Evolutionary conservation across 2,113 vertebrate species (phyloP), one percentile per base, ranked within the genome.

Genomic region (Gambusia holbrooki): DNA sequence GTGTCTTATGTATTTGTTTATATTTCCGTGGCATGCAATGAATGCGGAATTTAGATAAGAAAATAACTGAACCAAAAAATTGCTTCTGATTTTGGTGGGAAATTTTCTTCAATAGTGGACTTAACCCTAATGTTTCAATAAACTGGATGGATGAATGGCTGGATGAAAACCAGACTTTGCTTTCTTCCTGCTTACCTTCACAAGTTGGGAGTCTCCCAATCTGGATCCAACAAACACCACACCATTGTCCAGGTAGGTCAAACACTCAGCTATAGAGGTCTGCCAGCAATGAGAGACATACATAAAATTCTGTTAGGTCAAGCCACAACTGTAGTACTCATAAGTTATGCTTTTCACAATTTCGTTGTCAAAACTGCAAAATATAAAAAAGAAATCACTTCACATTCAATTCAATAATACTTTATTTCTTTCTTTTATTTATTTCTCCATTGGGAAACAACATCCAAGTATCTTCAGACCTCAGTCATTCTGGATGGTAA

Each of bases 191-290:
- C 88, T 84, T 74, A 95, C 98, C 96, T 99, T 99, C n/a, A 99
- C 98, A 0, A 99, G 93, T 89, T 99, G 98, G 58, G 98, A 99
- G 82, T 99, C 98, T 11, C 98, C 98, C 12, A 99, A 95, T 40
- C 98, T 96, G 79, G 98, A 99, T 15, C 98, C 98, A 0, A 99
- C 97, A 72, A 99, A 99, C 67, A 99, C 98, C 37, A 99, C 98
- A 0, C 98, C 98, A 0, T 99, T 99, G 84, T 99, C 98, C 84
- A 99, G 90, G 93, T 99, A 99, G 1, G 98, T 99, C 92, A 99
- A 85, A 87, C 98, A 99, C 88, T 99, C 98, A 0, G 98, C 98
- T 54, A 99, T 99, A 66, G 97, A 99, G 0, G 98, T 99, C 98
- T 99, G 89, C 75, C 66, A 75, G 15, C 8, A 32, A 37, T 3